Evolutionary conservation across 2,113 vertebrate genomes (phyloP).

Genomic region (Chinchilla lanigera): DNA sequence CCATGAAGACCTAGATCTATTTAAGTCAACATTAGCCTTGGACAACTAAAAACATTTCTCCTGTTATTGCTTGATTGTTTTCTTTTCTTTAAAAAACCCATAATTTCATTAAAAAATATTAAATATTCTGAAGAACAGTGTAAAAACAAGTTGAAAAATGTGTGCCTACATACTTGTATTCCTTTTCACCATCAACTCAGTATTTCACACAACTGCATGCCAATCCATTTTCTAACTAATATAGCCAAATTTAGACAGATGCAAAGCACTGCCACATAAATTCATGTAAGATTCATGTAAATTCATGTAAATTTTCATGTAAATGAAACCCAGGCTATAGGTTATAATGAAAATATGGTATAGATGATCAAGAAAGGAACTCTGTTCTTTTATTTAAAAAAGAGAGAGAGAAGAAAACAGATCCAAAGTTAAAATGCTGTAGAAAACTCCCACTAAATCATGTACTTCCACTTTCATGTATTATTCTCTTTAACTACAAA

Average conservation of each 20-base stretch:
- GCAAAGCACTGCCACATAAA: background rate
- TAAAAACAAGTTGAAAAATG: constrained; percentile 62
- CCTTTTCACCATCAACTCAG: constrained; percentile 31
- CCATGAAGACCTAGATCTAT: constrained; percentile 79
- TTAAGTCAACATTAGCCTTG: constrained; percentile 81
- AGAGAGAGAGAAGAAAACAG: constrained; percentile 23
- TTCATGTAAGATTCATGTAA: background rate
- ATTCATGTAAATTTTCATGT: background rate
- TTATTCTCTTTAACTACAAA: constrained; percentile 14
- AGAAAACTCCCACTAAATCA: constrained; percentile 9
- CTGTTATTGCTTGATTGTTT: constrained; percentile 57
- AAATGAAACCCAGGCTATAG: background rate
- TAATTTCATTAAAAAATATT: constrained; percentile 67
- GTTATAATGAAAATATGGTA: constrained; percentile 49
- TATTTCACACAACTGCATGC: constrained; percentile 48
- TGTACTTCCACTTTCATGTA: background rate
- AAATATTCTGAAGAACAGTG: constrained; percentile 54
- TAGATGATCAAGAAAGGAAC: constrained; percentile 2
- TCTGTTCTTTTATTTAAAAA: constrained; percentile 55
- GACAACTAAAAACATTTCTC: constrained; percentile 81
- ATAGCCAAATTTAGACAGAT: constrained; percentile 33
- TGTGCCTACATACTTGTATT: constrained; percentile 42
- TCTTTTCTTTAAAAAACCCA: constrained; percentile 6
- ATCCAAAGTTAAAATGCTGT: background rate
- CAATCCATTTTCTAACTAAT: constrained; percentile 44